Conservation (phyloP, 2,888 invertebrate species). For the Microplitis manilae region DNA sequence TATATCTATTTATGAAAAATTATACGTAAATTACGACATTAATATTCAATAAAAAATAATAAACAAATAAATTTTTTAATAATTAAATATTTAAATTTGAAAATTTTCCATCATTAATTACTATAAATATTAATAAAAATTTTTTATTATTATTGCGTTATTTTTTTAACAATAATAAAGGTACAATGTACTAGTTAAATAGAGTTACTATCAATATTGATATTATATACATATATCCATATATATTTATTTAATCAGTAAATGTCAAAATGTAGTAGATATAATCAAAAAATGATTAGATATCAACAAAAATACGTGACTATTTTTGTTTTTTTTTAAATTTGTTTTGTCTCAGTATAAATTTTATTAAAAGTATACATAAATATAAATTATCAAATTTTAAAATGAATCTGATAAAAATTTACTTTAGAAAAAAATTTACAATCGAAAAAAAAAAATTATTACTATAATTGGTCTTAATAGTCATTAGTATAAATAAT, state of each 20-base stretch:
- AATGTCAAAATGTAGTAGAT: not conserved
- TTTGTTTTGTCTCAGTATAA: not conserved
- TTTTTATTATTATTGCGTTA: not conserved
- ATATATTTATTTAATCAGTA: conserved; percentile 27
- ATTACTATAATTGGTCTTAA: not conserved
- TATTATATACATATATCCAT: conserved; percentile 18
- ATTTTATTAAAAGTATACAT: not conserved
- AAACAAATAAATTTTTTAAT: no score
- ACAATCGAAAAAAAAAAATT: not conserved
- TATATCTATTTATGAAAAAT: no score
- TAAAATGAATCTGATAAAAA: not conserved
- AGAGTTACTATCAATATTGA: not conserved
- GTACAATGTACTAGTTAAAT: not conserved
- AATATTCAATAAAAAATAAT: no score
- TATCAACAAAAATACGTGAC: not conserved
- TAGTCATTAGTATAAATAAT: not conserved
- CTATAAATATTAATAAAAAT: no score
- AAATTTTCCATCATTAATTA: no score
- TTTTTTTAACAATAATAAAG: not conserved
- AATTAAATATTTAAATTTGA: no score
- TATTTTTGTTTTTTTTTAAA: not conserved
- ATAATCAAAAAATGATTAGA: not conserved
- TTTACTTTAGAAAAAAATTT: not conserved
- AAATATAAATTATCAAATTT: not conserved
- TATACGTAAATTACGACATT: no score